Conservation (phyloP, 2,113 vertebrate species). For the Prolemur simus region DNA sequence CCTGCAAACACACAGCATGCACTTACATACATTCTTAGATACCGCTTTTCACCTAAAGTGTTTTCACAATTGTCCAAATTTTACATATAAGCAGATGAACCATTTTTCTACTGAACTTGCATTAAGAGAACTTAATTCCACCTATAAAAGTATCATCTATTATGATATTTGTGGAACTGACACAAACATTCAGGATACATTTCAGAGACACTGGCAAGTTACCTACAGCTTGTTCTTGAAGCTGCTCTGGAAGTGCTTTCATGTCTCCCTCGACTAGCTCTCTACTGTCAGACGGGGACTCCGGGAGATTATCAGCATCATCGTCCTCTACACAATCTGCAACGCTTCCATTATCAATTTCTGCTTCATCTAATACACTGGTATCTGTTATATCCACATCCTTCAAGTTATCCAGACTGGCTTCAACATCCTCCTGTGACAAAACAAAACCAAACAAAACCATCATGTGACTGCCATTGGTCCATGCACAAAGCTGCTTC, state of each 20-base stretch:
- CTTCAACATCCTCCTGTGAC: constrained; percentile 89
- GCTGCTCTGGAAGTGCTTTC: constrained; percentile 81
- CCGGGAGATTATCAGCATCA: constrained; percentile 83
- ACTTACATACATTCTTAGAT: neutral
- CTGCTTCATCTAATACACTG: constrained; percentile 93
- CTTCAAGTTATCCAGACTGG: constrained; percentile 91
- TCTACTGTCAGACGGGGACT: constrained; percentile 83
- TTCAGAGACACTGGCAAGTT: constrained; percentile 34
- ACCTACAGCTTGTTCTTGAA: constrained; percentile 82
- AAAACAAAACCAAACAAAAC: neutral
- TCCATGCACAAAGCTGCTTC: rapidly evolving
- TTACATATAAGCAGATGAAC: neutral
- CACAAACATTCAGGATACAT: constrained; percentile 3
- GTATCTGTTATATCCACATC: constrained; percentile 97
- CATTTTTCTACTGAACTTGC: too few species aligned
- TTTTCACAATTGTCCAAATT: neutral
- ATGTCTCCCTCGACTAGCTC: constrained; percentile 78
- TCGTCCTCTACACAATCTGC: constrained; percentile 87
- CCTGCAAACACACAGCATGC: neutral
- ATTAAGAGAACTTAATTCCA: too few species aligned
- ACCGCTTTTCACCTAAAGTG: neutral
- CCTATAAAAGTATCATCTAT: too few species aligned
- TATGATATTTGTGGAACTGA: neutral
- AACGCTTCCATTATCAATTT: constrained; percentile 90
- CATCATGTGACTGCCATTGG: neutral